phyloP scores from a whole-genome alignment of 1,140 invertebrate species.

The Oedothorax gibbosus region DNA sequence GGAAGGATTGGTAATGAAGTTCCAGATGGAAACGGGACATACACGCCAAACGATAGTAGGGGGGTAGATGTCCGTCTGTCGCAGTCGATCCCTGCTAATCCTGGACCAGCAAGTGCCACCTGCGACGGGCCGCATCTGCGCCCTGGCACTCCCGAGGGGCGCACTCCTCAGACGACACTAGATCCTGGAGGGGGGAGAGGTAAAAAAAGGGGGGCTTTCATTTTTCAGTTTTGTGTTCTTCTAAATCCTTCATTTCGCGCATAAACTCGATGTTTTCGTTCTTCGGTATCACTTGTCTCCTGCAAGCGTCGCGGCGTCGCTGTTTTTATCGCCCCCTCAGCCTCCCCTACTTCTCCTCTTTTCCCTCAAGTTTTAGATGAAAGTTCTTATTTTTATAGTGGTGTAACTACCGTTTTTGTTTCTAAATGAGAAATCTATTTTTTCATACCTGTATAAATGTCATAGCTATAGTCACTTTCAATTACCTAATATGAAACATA shows the following conservation, averaged over 20 bases:
- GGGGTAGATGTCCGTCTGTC: slow-evolving; percentile 32
- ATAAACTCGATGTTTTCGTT: slow-evolving; percentile 42
- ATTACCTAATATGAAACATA: no score
- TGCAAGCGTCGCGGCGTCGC: slow-evolving; percentile 40
- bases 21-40: slow-evolving; percentile 33
- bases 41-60: no score
- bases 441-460: no score
- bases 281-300: slow-evolving; percentile 24
- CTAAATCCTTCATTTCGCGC: slow-evolving; percentile 49
- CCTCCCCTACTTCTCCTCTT: not conserved
- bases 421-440: no score
- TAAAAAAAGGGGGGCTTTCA: slow-evolving; percentile 27
- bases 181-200: slow-evolving; percentile 15
- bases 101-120: slow-evolving; percentile 50
- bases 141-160: slow-evolving; percentile 21
- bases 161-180: slow-evolving; percentile 17
- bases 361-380: no score
- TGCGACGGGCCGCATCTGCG: slow-evolving; percentile 44
- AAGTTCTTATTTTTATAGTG: no score
- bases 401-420: no score
- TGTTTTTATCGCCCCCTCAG: slow-evolving; percentile 2
- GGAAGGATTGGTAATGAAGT: slow-evolving; percentile 50
- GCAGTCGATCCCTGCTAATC: slow-evolving; percentile 45
- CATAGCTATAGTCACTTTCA: no score
- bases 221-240: slow-evolving; percentile 51